Evolutionary conservation across 1,140 invertebrate genomes (phyloP).

Genomic region (Zophobas atratus): DNA sequence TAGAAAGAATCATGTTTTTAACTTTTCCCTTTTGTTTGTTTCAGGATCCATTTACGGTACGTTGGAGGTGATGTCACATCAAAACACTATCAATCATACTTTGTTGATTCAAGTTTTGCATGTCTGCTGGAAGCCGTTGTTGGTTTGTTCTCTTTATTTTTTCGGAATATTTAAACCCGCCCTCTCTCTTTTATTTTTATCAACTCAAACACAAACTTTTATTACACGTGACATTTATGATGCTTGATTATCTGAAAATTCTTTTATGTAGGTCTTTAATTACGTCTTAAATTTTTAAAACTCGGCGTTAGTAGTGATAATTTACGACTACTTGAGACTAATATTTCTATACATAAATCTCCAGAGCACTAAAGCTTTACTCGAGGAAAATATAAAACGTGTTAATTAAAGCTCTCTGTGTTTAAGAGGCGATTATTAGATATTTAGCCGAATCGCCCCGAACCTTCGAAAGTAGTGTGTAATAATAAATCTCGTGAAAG

Average conservation of each 20-base stretch:
- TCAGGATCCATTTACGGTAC: slow-evolving; percentile 67
- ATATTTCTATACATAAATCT: slow-evolving; percentile 34
- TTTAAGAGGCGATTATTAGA: neutral
- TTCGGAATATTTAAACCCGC: neutral
- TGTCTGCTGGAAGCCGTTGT: slow-evolving; percentile 19
- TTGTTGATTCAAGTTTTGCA: slow-evolving; percentile 36
- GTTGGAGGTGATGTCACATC: slow-evolving; percentile 53
- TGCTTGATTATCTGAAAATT: slow-evolving; percentile 25
- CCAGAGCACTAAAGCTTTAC: neutral
- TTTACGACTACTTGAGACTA: slow-evolving; percentile 21
- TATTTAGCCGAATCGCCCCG: too few relatives aligned
- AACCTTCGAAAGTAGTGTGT: neutral
- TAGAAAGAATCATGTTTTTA: slow-evolving; percentile 1
- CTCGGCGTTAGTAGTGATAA: slow-evolving; percentile 21
- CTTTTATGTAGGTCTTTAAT: slow-evolving; percentile 22
- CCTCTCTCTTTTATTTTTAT: neutral
- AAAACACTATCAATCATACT: slow-evolving; percentile 57
- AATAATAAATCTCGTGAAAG: slow-evolving; percentile 20
- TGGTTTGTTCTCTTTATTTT: slow-evolving; percentile 32
- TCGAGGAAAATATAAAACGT: neutral
- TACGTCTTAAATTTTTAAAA: slow-evolving; percentile 20
- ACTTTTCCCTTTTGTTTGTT: slow-evolving; percentile 60
- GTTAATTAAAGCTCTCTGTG: slow-evolving; percentile 11
- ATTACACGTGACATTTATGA: slow-evolving; percentile 16
- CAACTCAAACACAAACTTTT: neutral